phyloP scores from a whole-genome alignment of 2,113 vertebrate species.

The Calyptommatus sinebrachiatus region DNA sequence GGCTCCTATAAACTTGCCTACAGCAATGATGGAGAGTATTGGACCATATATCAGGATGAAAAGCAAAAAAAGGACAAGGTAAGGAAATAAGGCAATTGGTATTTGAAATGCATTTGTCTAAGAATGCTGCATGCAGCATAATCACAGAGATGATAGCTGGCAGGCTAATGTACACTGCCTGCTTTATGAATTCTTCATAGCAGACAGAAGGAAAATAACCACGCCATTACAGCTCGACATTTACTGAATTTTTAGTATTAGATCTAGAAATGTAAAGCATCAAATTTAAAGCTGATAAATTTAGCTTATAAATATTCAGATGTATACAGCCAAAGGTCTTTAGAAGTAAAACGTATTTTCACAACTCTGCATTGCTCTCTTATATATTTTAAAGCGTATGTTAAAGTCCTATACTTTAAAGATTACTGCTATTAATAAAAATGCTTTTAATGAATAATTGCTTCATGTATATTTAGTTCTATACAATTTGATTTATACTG shows the following conservation, averaged over 20 bases:
- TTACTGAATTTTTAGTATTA: slow-evolving; percentile 19
- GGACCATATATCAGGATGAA: slow-evolving; percentile 92
- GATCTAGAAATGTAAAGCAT: neutral
- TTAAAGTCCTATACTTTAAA: neutral
- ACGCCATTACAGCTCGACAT: neutral
- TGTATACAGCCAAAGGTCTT: neutral
- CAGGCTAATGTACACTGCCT: neutral
- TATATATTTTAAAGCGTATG: neutral
- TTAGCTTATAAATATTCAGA: slow-evolving; percentile 45
- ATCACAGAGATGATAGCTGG: neutral
- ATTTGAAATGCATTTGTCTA: neutral
- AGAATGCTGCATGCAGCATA: neutral
- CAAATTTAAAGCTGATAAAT: slow-evolving; percentile 37
- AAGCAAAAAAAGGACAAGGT: slow-evolving; percentile 98
- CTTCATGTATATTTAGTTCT: no score
- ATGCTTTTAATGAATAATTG: no score
- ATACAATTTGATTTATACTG: no score
- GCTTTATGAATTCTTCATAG: neutral
- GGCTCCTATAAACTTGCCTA: slow-evolving; percentile 97
- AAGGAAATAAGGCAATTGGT: slow-evolving; percentile 44
- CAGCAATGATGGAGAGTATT: slow-evolving; percentile 90
- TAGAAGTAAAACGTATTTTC: neutral
- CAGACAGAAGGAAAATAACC: slow-evolving; percentile 16
- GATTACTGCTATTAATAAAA: no score
- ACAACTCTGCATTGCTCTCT: neutral